These are phyloP conservation scores for Etheostoma spectabile DNA, from an alignment of 2,113 vertebrate genomes.

Conservation along the genomic window DNA sequence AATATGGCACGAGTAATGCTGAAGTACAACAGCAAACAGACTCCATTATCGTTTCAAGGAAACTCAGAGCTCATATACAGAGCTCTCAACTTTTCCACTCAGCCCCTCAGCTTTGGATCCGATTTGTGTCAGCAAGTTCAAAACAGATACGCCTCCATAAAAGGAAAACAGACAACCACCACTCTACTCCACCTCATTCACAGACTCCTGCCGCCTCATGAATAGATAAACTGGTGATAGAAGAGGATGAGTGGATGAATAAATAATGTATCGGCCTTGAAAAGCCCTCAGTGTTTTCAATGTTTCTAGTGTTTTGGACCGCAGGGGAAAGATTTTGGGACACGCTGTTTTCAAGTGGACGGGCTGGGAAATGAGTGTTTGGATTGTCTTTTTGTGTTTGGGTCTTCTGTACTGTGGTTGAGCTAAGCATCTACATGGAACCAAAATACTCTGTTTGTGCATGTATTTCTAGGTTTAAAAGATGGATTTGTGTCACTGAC, in stretches of 20 bases:
- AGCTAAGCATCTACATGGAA: neutral
- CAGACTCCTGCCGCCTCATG: constrained; percentile 57
- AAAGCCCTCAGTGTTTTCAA: constrained; percentile 30
- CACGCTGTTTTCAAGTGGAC: constrained; percentile 15
- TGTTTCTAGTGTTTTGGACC: constrained; percentile 31
- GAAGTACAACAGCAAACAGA: neutral
- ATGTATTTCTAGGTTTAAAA: neutral
- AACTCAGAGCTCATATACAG: neutral
- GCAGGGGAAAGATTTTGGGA: constrained; percentile 4
- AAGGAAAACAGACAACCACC: constrained; percentile 44
- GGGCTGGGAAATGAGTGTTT: neutral
- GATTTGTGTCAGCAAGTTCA: constrained; percentile 35
- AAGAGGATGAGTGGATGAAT: constrained; percentile 44
- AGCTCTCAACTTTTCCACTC: neutral
- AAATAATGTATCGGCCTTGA: constrained; percentile 57
- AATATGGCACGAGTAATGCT: constrained; percentile 2
- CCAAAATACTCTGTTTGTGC: neutral
- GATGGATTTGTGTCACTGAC: constrained; percentile 79
- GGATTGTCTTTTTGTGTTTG: neutral
- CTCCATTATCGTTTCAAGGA: constrained; percentile 3
- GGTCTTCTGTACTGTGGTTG: neutral
- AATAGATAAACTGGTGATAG: constrained; percentile 65
- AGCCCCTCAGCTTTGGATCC: neutral
- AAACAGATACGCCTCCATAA: constrained; percentile 13
- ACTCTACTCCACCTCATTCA: constrained; percentile 9